Evolutionary conservation across 2,888 invertebrate genomes (phyloP), one percentile per base, ranked within the genome.

Genomic region (Pyrochroa serraticornis): DNA sequence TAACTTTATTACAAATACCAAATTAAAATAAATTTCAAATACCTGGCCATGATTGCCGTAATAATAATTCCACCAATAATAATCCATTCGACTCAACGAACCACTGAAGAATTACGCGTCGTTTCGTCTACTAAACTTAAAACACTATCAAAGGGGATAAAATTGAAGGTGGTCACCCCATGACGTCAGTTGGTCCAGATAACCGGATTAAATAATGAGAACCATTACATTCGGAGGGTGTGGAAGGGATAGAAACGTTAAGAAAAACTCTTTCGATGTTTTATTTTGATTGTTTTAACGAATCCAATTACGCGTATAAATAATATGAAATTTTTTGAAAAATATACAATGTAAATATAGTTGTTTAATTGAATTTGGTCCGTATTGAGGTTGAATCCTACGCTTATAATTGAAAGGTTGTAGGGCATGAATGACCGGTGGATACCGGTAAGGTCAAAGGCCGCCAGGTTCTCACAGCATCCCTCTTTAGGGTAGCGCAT

Each of bases 101-200:
- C 22, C 22, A 22, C 22, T 22, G 22, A 22, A 44, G 42, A 51
- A 13, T 51, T n/a, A n/a, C n/a, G n/a, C n/a, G n/a, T n/a, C n/a
- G n/a, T n/a, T 32, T 9, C 43, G 44, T 22, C 2, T 5, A 51
- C 56, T 57, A 43, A 46, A 44, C 51, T 37, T 52, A 14, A 52
- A 30, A 34, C 37, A 42, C 22, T 46, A 45, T 59, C 49, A 43
- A 67, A 67, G 52, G 67, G 71, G 65, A 62, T 65, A 63, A 67
- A 66, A 61, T 56, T 58, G 63, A 65, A 65, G 66, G 66, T 65
- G 62, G 67, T 51, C 60, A 65, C 62, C 58, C 54, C 39, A 51
- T 66, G 66, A 69, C 68, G 69, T 70, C 67, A 70, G 46, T 34
- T 58, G 67, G 70, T 67, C 68, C 68, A 65, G 64, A 69, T 70